A percentile compares a stretch with the other conserved stretches of the same genome.
These are phyloP conservation scores for Cryptotermes secundus DNA, from an alignment of 1,140 invertebrate species.

Conservation along the genomic window DNA sequence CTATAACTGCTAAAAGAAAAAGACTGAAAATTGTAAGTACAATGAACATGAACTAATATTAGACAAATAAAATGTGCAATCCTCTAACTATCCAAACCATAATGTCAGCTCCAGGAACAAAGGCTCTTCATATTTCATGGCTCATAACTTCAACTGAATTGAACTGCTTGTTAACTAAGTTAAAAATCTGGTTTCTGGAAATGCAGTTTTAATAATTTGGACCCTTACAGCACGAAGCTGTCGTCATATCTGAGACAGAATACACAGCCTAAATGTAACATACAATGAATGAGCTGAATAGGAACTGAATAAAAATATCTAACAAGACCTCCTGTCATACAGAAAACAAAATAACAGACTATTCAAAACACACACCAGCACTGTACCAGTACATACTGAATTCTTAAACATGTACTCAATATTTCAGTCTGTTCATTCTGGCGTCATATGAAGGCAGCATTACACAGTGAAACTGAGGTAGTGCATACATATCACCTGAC, in stretches of 20 bases:
- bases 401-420: background rate
- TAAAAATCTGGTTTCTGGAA: too few species aligned
- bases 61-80: too few species aligned
- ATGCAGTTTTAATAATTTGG: background rate
- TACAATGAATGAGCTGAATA: background rate
- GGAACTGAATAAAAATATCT: background rate
- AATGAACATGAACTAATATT: too few species aligned
- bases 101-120: too few species aligned
- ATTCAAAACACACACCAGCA: background rate
- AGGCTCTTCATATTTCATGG: too few species aligned
- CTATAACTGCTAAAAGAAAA: too few species aligned
- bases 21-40: too few species aligned
- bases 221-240: background rate
- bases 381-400: background rate
- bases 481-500: background rate
- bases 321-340: background rate
- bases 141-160: too few species aligned
- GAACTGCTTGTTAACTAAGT: too few species aligned
- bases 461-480: background rate
- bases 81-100: too few species aligned
- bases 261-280: background rate
- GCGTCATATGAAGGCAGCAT: background rate
- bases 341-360: background rate
- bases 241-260: background rate
- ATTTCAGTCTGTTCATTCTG: background rate